Percentiles rank a stretch among this genome's conserved stretches.
Conservation (phyloP, 2,113 vertebrate genomes). For the Mesocricetus auratus region DNA sequence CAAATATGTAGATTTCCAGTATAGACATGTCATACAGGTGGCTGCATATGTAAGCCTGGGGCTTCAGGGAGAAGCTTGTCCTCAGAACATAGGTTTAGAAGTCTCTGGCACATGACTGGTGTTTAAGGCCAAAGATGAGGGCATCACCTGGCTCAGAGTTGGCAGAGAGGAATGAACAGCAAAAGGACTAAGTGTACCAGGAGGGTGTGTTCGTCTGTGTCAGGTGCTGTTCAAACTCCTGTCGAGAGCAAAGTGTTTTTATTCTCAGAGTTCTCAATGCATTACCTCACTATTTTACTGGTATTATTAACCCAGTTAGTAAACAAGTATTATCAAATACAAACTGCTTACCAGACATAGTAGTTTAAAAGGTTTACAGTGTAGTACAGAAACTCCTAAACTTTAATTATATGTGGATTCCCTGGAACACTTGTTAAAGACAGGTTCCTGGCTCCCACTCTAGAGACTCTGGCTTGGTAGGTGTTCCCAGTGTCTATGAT, state of each 20-base stretch:
- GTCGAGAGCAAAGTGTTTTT: background rate
- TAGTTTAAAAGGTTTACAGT: background rate
- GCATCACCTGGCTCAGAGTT: background rate
- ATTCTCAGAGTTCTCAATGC: constrained; percentile 40
- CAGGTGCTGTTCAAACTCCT: background rate
- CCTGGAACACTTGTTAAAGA: constrained; percentile 6
- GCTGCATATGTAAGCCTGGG: background rate
- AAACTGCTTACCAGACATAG: background rate
- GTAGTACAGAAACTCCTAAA: background rate
- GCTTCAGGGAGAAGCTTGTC: background rate
- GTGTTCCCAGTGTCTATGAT: background rate
- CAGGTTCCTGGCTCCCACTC: background rate
- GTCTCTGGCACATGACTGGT: background rate
- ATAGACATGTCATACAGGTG: background rate
- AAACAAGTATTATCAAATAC: constrained; percentile 26
- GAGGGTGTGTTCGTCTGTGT: background rate
- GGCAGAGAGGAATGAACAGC: background rate
- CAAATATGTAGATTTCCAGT: background rate
- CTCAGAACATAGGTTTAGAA: constrained; percentile 1
- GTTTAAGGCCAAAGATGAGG: background rate
- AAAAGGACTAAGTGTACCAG: background rate
- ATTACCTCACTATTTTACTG: background rate
- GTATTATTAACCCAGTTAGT: background rate
- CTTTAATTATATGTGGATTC: constrained; percentile 23
- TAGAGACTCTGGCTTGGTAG: background rate